These are phyloP conservation scores for Tenthredo notha DNA, from an alignment of 2,888 invertebrate genomes.

Conservation along the genomic window DNA sequence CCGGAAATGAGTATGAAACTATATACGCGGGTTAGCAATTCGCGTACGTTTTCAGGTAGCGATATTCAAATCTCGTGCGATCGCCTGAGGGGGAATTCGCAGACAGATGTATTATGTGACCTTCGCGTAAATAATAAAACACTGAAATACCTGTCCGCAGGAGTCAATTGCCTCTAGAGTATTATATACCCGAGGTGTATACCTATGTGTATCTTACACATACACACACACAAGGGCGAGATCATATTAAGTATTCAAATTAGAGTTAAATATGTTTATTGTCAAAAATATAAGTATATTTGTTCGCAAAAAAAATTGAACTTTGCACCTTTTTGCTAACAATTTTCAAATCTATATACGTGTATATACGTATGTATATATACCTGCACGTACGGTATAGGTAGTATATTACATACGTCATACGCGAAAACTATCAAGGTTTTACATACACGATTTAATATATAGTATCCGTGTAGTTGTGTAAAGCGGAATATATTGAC, in stretches of 20 bases:
- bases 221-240: not conserved
- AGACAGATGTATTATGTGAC: slow-evolving; percentile 4
- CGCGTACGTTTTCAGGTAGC: not conserved
- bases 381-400: not conserved
- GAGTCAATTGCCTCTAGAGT: slow-evolving; percentile 1
- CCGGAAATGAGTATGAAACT: not conserved
- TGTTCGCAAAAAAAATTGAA: not conserved
- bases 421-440: not conserved
- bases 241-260: not conserved
- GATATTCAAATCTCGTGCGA: not conserved
- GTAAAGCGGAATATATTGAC: not conserved
- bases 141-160: not conserved
- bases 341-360: not conserved
- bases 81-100: not conserved
- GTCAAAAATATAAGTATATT: not conserved
- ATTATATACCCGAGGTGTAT: not conserved
- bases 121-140: slow-evolving; percentile 1
- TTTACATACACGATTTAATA: not conserved
- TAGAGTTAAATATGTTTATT: not conserved
- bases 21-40: not conserved
- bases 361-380: not conserved
- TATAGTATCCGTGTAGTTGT: not conserved
- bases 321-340: not conserved
- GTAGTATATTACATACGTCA: not conserved
- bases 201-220: not conserved